Evolutionary conservation across 2,888 invertebrate genomes (phyloP), one percentile per base, ranked within the genome.

Genomic region (Hirtodrosophila duncani): DNA sequence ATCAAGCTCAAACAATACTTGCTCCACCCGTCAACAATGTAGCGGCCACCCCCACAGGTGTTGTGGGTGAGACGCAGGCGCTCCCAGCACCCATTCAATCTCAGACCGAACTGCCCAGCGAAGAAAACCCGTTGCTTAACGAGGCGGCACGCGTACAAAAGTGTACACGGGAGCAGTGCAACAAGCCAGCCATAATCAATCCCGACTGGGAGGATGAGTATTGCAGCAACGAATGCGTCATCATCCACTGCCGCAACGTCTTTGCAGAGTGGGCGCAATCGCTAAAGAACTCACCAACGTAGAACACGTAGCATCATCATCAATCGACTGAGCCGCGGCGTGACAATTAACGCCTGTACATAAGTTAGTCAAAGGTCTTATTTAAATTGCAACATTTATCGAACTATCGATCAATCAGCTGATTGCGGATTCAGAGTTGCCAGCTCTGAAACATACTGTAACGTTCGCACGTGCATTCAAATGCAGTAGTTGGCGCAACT

Each of bases 171-270:
- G 93, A 93, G 82, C 96, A 96, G 67, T 98, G 97, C 88, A 92
- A 92, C 62, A 97, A 97, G 88, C 92, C 92, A 30, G 96, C 97
- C 63, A 92, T 96, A 79, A 92, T 95, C 67, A 96, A 94, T 88
- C 92, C 93, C 63, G 96, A 96, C 88, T 97, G 97, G 97, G 97
- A 97, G 87, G 95, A 95, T 86, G 97, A 97, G 87, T 98, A 97
- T 87, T 98, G 97, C 89, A 96, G 96, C 88, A 97, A 96, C 88
- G 96, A 97, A 88, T 98, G 97, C 88, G 97, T 97, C 64, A 95
- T 97, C 86, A 94, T 93, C 87, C 97, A 98, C 88, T 97, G 97
- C 92, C 93, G 96, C 92, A 96, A 96, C 88, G 96, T 97, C 1
- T 86, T 86, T 50, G 84, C 74, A 23, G 71, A 79, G 2, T 86